These are phyloP conservation scores for Mercenaria mercenaria DNA, from an alignment of 1,140 invertebrate genomes.

Conservation along the genomic window DNA sequence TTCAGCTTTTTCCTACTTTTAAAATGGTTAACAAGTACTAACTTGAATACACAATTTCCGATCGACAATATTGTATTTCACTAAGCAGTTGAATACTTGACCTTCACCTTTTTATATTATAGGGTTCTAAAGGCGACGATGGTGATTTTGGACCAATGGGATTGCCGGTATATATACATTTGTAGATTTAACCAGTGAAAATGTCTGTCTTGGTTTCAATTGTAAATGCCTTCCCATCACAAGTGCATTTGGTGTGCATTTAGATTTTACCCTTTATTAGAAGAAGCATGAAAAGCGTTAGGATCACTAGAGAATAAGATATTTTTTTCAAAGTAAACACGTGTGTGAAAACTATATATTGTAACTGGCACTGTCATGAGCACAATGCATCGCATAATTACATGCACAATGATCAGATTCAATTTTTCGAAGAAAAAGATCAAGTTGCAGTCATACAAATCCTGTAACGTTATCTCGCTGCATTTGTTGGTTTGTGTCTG, in stretches of 20 bases:
- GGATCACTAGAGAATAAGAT: neutral
- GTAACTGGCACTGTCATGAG: neutral
- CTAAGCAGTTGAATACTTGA: too few relatives aligned
- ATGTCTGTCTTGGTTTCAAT: neutral
- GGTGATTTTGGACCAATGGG: conserved; percentile 98
- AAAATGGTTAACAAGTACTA: too few relatives aligned
- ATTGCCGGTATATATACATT: conserved; percentile 92
- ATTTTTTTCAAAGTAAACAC: neutral
- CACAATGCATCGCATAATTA: neutral
- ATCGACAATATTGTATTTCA: too few relatives aligned
- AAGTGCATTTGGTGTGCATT: conserved; percentile 27
- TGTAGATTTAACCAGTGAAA: neutral
- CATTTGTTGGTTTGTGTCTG: neutral
- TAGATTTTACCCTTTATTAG: neutral
- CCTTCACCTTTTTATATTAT: conserved; percentile 69
- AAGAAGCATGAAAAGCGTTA: neutral
- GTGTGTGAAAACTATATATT: neutral
- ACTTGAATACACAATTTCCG: too few relatives aligned
- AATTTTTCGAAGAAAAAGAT: too few relatives aligned
- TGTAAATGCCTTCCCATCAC: neutral
- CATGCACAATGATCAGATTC: neutral
- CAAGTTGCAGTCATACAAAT: too few relatives aligned
- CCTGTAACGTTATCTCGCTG: too few relatives aligned
- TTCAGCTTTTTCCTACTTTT: too few relatives aligned
- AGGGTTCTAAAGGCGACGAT: conserved; percentile 96